Evolutionary conservation across 2,797 vertebrate species (phyloP), one percentile per base, ranked within the genome.

Genomic region (Falco columbarius): DNA sequence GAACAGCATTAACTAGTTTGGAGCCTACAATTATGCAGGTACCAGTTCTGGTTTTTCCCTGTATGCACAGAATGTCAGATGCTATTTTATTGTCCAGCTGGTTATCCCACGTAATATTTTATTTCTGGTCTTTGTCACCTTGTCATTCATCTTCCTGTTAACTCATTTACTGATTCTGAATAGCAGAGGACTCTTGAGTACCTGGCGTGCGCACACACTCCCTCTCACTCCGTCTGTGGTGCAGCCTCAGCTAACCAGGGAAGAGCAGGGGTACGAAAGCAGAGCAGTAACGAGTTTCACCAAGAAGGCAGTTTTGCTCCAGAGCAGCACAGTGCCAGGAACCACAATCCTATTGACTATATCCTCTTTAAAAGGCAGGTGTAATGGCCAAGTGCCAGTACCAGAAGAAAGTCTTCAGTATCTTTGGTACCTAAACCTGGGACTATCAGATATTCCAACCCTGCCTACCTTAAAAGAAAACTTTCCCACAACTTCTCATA

Each of bases 1-100:
- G 23, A 40, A 27, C 5, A 23, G 26, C 38, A 24, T 1, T 23
- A 42, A 27, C 27, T 29, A 13, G 2, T 12, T 19, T 24, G 23
- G 42, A 67, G 24, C 32, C 74, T 46, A 0, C 3, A 1, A 1
- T 15, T 27, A 6, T 0, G 2, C 6, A 42, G 29, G 17, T 29
- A 26, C 11, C 32, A 17, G 8, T 17, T 82, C 27, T 46, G 19
- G 3, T 7, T 32, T 63, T 40, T 38, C 21, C 44, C 20, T 36
- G 10, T 6, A 4, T 6, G 26, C 36, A 23, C 32, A 55, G 27
- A 19, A 55, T 56, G 47, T 44, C 54, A 44, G 40, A 26, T 36
- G 29, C 10, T 14, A 1, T 21, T 52, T 27, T 36, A 15, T 13
- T 73, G 49, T 36, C 19, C 5, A 10, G 13, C 15, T 54, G 29